Base-by-base conservation (phyloP, 1,140 invertebrate species). In the Protaetia brevitarsis region DNA sequence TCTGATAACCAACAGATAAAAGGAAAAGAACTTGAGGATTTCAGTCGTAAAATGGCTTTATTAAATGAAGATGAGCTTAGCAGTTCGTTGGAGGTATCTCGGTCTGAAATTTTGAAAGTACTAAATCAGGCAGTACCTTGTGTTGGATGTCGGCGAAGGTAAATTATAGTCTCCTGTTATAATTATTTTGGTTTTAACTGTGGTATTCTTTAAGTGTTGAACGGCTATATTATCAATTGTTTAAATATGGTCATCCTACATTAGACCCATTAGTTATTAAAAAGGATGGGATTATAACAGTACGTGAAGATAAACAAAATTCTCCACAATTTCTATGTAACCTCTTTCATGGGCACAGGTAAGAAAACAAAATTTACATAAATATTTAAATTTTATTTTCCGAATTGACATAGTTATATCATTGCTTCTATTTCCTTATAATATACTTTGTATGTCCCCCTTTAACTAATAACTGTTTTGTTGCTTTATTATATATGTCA, bases 101-200 rank as follows among this genome's bases (percentile, higher is more conserved):
- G 86, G 72, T 87, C 88, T 71, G 89, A 94, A 79, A 87, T 96
- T 64, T 84, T 93, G 72, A 86, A 86, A 70, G 88, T 95, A 74
- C 82, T 96, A 60, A 88, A 92, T 79, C 91, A 95, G 81, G 89
- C 88, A 75, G 92, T 96, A 73, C 92, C 93, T 61, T 96, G 94
- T 84, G 92, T 96, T 76, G 94, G 94, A 56, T 96, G 94, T 79
- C 84, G 93, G 70, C 86, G 91, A 85, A 95, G 92, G 92, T 93
- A 31, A n/a, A 34, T 59, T 27, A 58, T 58, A 58, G 23, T 21
- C n/a, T n/a, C n/a, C n/a, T 51, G 6, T 59, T 59, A 3, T 59
- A 6, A 29, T 59, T 28, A 59, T 36, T 51, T 29, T 8, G 2
- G 36, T 10, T 16, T 30, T 66, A n/a, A 26, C 60, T 66, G 21